Percentiles rank a stretch among this genome's conserved stretches.
These are phyloP conservation scores for Margarornis squamiger DNA, from an alignment of 2,797 vertebrate genomes.

Conservation along the genomic window DNA sequence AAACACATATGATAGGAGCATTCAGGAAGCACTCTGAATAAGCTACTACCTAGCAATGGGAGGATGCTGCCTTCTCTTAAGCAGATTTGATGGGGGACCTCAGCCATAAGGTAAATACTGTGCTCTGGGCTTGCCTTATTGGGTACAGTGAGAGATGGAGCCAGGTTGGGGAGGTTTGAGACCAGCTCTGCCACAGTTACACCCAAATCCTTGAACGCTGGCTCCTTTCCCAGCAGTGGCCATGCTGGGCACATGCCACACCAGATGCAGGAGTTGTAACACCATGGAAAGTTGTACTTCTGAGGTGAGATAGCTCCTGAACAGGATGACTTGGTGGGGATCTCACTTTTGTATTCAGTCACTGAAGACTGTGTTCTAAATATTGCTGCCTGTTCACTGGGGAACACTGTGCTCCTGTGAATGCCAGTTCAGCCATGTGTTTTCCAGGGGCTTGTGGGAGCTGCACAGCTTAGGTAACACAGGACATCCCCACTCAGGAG, in stretches of 20 bases:
- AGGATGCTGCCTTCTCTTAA: background rate
- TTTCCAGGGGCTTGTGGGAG: background rate
- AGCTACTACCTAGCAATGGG: background rate
- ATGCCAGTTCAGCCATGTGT: background rate
- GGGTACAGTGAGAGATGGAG: rapidly evolving
- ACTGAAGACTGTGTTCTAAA: background rate
- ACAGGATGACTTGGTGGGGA: background rate
- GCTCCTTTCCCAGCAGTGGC: background rate
- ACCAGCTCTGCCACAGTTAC: background rate
- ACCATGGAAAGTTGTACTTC: background rate
- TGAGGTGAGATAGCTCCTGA: background rate
- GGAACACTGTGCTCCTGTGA: background rate
- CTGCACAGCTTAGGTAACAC: background rate
- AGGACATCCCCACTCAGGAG: background rate
- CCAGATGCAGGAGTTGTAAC: background rate
- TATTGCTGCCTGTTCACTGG: background rate
- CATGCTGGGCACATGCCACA: background rate
- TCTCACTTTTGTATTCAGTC: background rate
- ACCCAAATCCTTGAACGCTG: background rate
- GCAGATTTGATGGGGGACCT: background rate
- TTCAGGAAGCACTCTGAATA: background rate
- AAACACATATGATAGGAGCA: background rate
- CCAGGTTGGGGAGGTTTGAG: background rate
- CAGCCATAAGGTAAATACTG: background rate
- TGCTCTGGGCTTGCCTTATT: background rate